Evolutionary conservation across 2,113 vertebrate species (phyloP).

Genomic region (Oriolus oriolus): DNA sequence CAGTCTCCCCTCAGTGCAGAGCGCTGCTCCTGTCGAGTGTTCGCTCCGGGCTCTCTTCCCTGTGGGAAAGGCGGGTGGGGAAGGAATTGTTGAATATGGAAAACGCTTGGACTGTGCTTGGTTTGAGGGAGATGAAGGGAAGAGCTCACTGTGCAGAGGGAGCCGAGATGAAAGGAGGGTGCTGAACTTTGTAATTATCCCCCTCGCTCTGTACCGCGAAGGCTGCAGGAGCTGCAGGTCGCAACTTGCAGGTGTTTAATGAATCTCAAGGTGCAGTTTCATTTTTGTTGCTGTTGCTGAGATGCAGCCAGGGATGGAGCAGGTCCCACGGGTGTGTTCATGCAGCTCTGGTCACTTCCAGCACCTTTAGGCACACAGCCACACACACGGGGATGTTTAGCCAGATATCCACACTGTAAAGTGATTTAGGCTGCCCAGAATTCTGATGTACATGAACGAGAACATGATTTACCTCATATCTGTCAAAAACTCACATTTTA

Average conservation of each 20-base stretch:
- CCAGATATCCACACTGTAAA: accelerated
- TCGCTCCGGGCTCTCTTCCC: background rate
- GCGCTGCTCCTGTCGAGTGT: accelerated
- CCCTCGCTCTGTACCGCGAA: background rate
- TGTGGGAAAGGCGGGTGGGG: background rate
- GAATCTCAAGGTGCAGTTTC: background rate
- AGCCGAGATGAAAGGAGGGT: background rate
- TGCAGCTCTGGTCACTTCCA: background rate
- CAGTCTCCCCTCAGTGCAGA: accelerated
- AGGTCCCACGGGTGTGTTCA: background rate
- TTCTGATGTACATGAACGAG: background rate
- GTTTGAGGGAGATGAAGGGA: background rate
- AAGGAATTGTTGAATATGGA: background rate
- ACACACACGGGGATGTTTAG: accelerated
- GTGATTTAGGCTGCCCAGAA: background rate
- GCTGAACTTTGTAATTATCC: background rate
- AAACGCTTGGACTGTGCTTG: background rate
- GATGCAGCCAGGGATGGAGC: background rate
- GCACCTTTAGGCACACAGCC: background rate
- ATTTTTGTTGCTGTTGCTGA: background rate
- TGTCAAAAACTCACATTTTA: background rate
- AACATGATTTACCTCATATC: accelerated
- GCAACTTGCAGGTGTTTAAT: background rate
- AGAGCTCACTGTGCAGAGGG: background rate
- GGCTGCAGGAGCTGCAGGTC: background rate